Base-by-base conservation (phyloP, 2,888 invertebrate species). In the Drosophila austrosaltans region DNA sequence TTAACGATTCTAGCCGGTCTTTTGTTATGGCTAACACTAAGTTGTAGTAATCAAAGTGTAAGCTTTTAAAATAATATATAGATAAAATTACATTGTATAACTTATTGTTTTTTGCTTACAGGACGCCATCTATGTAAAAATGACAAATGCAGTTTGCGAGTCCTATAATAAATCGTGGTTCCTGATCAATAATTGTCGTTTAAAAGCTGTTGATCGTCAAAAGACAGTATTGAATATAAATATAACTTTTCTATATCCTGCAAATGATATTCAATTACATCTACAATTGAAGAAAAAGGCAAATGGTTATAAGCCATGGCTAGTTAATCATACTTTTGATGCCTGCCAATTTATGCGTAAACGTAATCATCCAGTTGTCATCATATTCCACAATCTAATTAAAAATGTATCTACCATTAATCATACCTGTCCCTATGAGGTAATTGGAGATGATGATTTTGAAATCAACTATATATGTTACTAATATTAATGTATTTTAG, bases 301-400 rank as follows among this genome's bases (percentile, higher is more conserved):
- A 2, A 75, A 62, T 64, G 69, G 74, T 0, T 75, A 72, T 63
- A 75, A 75, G 6, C 73, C 73, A 0, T 69, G 62, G 65, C 2
- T 69, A 1, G 22, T 69, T 5, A 53, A 69, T 16, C 54, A 53
- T n/a, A 69, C 20, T 1, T 3, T 64, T 2, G 62, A 75, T 53
- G 36, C 12, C 0, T 75, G 75, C n/a, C 25, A 69, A 10, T 58
- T 57, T 25, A 40, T 63, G 57, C 54, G 54, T 2, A 48, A 28
- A 1, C 39, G 2, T 0, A 2, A 64, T 40, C 63, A 73, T 61
- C 69, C 73, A 1, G 28, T 56, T 7, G 63, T 10, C 2, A 66
- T 57, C 7, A 30, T 75, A 0, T 39, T 75, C 3, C 54, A 25
- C 1, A 62, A 62, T 28, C 5, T 69, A 0, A 42, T 73, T 6